Percentiles rank a stretch among this genome's conserved stretches.
Evolutionary conservation across 2,888 invertebrate genomes (phyloP).

Genomic region (Perizoma flavofasciatum): DNA sequence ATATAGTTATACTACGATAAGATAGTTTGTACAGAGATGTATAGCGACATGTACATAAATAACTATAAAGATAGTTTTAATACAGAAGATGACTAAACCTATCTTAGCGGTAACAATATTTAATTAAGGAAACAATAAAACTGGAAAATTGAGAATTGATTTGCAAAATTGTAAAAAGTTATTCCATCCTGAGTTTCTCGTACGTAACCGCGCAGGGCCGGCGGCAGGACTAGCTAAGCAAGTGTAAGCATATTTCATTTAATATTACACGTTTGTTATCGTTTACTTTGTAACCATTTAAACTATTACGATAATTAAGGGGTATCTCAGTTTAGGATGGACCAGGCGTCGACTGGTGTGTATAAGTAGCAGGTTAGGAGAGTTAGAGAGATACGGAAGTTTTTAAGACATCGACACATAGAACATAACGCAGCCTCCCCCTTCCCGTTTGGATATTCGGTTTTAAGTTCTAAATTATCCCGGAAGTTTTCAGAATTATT

Average conservation of each 20-base stretch:
- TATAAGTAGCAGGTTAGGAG: slow-evolving; percentile 72
- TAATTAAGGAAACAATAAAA: slow-evolving; percentile 75
- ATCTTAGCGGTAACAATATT: slow-evolving; percentile 79
- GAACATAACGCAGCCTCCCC: slow-evolving; percentile 70
- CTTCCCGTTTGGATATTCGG: slow-evolving; percentile 54
- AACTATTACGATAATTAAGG: slow-evolving; percentile 80
- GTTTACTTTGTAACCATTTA: slow-evolving; percentile 82
- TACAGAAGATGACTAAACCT: slow-evolving; percentile 76
- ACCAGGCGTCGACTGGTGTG: slow-evolving; percentile 83
- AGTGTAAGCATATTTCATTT: slow-evolving; percentile 82
- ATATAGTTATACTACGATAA: slow-evolving; percentile 72
- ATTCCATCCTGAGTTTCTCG: slow-evolving; percentile 72
- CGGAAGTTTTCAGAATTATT: slow-evolving; percentile 38
- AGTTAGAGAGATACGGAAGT: slow-evolving; percentile 67
- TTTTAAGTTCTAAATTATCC: slow-evolving; percentile 68
- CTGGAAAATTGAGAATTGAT: slow-evolving; percentile 69
- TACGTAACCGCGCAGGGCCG: slow-evolving; percentile 65
- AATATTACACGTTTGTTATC: slow-evolving; percentile 81
- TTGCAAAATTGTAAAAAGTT: slow-evolving; percentile 75
- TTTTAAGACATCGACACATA: slow-evolving; percentile 76
- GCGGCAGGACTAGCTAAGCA: slow-evolving; percentile 80
- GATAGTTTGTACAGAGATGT: slow-evolving; percentile 79
- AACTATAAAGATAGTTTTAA: slow-evolving; percentile 72
- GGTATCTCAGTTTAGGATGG: slow-evolving; percentile 82
- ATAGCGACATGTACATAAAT: slow-evolving; percentile 76